Evolutionary conservation across 2,797 vertebrate genomes (phyloP), one percentile per base, ranked within the genome.

Genomic region (Sebastes steindachneri): DNA sequence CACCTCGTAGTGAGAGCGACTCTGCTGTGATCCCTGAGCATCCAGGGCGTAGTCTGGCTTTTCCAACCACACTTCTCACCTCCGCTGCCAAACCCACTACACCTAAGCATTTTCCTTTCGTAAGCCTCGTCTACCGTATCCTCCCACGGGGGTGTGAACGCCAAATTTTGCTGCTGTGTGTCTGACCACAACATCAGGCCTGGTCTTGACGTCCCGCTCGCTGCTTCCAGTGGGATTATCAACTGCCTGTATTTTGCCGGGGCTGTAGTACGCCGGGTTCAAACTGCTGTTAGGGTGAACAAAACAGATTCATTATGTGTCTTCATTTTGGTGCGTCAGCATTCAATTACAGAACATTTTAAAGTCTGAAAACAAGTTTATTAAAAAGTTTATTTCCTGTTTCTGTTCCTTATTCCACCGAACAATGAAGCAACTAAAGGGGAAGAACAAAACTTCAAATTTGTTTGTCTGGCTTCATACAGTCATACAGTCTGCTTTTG

Each of bases 41-140:
- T 83, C 84, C 45, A 84, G 83, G 89, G 87, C 14, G 76, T 82
- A 51, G 84, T 73, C 82, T 68, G n/a, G 77, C 53, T 91, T 58
- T 84, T 80, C 76, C 66, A 76, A 83, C 84, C 84, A 41, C 82
- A 84, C 69, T 66, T 70, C 83, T 82, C 88, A 85, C 88, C 88
- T 88, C 75, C 48, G 35, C 79, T 55, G 68, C 66, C 75, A 73
- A 73, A 23, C 31, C 60, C 73, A 15, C 54, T 75, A 29, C 74
- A 90, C 84, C 86, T 75, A 71, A 89, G 84, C 77, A 69, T 84
- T 91, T 88, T 79, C 63, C 28, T 83, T 77, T 81, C 9, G 17
- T 54, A 68, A 80, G 64, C 59, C 0, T 68, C 45, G 67, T 80
- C 37, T 54, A 37, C 74, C 0, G 4, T 45, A 51, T 80, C 84